Evolutionary conservation across 2,888 invertebrate genomes (phyloP).

Genomic region (Torymus texanus): DNA sequence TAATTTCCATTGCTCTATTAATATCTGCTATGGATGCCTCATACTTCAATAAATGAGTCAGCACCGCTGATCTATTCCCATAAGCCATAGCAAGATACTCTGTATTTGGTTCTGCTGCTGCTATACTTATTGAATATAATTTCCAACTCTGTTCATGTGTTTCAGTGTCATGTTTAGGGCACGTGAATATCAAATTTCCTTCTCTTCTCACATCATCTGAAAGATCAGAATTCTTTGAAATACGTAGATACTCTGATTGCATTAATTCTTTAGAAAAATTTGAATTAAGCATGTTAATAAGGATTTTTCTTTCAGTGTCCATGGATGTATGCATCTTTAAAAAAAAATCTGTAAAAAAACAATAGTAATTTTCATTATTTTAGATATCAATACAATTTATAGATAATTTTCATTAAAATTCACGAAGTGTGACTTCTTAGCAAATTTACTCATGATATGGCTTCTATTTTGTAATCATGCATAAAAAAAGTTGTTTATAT

Average conservation of each 20-base stretch:
- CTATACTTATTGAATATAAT: no score
- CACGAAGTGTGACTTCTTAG: no score
- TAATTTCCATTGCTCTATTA: no score
- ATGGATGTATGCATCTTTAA: not conserved
- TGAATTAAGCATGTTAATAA: not conserved
- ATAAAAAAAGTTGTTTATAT: no score
- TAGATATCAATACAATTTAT: no score
- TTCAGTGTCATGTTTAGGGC: not conserved
- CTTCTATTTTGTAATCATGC: no score
- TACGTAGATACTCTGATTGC: not conserved
- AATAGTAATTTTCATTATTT: no score
- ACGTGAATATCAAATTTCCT: not conserved
- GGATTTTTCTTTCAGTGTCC: not conserved
- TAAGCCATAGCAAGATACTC: not conserved
- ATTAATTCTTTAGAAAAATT: not conserved
- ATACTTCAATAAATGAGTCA: not conserved
- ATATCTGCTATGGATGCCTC: not conserved
- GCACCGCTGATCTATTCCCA: slow-evolving; percentile 3
- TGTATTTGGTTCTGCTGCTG: not conserved
- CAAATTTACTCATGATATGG: no score
- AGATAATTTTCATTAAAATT: no score
- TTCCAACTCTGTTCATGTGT: not conserved
- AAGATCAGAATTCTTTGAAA: not conserved
- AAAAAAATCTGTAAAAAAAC: no score
- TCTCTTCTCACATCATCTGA: not conserved